Base-by-base conservation (phyloP, 2,797 vertebrate genomes). In the Phoeniculus purpureus region DNA sequence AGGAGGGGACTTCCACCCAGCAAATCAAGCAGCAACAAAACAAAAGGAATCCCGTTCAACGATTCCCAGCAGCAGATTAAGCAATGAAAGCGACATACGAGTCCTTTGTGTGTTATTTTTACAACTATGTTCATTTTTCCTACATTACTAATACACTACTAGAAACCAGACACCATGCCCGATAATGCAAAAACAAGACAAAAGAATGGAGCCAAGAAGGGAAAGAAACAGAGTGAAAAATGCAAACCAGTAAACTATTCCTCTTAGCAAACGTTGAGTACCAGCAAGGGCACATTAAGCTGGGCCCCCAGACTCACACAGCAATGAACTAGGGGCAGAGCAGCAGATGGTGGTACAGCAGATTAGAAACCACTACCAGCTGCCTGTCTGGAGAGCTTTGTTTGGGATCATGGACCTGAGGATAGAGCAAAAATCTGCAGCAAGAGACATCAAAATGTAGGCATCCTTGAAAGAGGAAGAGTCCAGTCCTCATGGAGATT, bases 111-210 rank as follows among this genome's bases (percentile, higher is more conserved):
- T 78, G 81, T 89, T 74, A 86, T 94, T 95, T 77, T 86, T 93
- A 81, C 83, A 95, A 95, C 94, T 95, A 93, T 31, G 29, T 54
- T 93, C 93, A 93, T 94, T 95, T 97, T 95, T 94, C 80, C 84
- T 89, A 85, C 81, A 85, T 95, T 89, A 87, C 74, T 90, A 94
- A 92, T 58, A 88, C 3, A n/a, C 82, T 93, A 88, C 93, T 76
- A 93, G 94, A 96, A 95, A 96, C 59, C 67, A 92, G 90, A 96
- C 73, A 94, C 87, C 56, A 58, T 78, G 74, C 68, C 62, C 18
- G 82, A 74, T 81, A 94, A 94, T 68, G 45, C 12, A 6, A 76
- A 95, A 96, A 89, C 52, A 93, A 87, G 89, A 85, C 73, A 91
- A 80, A 74, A 90, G 61, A 56, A 59, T 5, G n/a, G 72, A 94